These are phyloP conservation scores for Lithophane socia DNA, from an alignment of 2,888 invertebrate genomes.

Conservation along the genomic window DNA sequence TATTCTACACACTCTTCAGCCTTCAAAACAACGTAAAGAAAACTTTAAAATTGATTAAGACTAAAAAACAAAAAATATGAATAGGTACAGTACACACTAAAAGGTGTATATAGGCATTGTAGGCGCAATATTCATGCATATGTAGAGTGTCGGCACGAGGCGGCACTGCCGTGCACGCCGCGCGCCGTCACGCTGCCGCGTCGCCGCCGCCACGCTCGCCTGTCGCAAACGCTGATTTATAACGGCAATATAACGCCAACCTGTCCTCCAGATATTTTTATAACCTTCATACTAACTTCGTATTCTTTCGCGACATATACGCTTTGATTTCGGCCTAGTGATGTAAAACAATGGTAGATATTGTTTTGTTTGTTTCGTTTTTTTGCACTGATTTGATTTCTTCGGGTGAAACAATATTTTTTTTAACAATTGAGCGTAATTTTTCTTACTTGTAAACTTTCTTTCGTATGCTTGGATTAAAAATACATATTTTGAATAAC, in stretches of 20 bases:
- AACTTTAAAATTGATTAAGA: background rate
- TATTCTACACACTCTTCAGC: background rate
- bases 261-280: constrained; percentile 89
- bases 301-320: constrained; percentile 77
- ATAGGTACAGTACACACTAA: constrained; percentile 9
- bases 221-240: constrained; percentile 87
- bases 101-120: constrained; percentile 9
- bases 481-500: background rate
- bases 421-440: background rate
- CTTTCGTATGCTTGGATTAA: background rate
- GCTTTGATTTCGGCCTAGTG: constrained; percentile 71
- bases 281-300: constrained; percentile 82
- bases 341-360: constrained; percentile 61
- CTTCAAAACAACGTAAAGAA: background rate
- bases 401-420: background rate
- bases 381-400: constrained; percentile 14
- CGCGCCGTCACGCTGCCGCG: constrained; percentile 72
- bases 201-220: constrained; percentile 74
- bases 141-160: constrained; percentile 77
- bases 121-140: constrained; percentile 79
- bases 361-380: constrained; percentile 40
- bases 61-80: background rate
- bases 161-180: constrained; percentile 73
- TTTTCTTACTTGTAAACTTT: background rate
- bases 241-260: constrained; percentile 88